Percentiles rank a stretch among this genome's conserved stretches.
Evolutionary conservation across 2,113 vertebrate species (phyloP).

Genomic region (Poicephalus gulielmi): DNA sequence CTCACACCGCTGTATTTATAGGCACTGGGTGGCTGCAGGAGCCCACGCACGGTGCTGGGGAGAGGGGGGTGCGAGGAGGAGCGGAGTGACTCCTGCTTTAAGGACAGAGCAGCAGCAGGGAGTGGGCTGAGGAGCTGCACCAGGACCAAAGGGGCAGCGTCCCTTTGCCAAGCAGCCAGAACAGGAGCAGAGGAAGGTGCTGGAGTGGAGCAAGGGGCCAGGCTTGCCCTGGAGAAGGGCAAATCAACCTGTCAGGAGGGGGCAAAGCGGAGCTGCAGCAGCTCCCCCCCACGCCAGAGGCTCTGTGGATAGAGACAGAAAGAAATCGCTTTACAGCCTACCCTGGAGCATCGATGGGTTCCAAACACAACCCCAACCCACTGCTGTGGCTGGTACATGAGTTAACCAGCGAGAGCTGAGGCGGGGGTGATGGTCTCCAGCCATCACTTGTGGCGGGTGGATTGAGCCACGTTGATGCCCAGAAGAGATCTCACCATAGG

Average conservation of each 20-base stretch:
- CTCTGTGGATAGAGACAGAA: rapidly evolving
- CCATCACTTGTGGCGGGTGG: rapidly evolving
- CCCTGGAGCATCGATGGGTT: background rate
- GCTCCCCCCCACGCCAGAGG: background rate
- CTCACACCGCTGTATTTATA: background rate
- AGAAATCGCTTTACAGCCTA: background rate
- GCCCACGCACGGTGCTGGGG: background rate
- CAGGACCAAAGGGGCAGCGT: background rate
- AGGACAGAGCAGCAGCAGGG: background rate
- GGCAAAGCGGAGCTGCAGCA: background rate
- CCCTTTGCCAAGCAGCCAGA: background rate
- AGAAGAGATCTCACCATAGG: rapidly evolving
- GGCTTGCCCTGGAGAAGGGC: background rate
- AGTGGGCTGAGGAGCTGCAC: background rate
- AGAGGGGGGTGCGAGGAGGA: background rate
- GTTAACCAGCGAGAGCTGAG: background rate
- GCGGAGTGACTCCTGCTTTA: background rate
- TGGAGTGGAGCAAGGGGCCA: background rate
- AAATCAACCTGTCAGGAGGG: background rate
- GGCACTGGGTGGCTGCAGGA: background rate
- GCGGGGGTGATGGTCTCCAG: rapidly evolving
- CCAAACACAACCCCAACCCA: background rate
- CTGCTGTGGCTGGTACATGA: rapidly evolving
- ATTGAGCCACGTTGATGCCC: rapidly evolving
- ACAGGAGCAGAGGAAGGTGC: too few relatives aligned